phyloP scores from a whole-genome alignment of 2,797 vertebrate species.

The Leptoclinus maculatus region DNA sequence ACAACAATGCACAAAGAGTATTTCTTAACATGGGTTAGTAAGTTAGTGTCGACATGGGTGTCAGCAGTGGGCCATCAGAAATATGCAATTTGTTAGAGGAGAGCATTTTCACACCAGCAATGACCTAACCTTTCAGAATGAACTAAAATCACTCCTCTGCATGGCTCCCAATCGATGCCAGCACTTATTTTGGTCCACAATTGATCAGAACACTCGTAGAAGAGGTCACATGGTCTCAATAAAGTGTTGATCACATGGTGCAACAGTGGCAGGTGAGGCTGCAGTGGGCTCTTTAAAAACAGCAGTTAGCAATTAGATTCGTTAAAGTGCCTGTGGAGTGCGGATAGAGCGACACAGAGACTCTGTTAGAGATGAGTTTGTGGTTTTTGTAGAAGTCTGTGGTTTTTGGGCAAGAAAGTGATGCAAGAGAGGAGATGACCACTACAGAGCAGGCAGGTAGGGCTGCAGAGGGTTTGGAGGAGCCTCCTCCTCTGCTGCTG shows the following conservation, averaged over 20 bases:
- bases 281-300: slow-evolving; percentile 39
- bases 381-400: not conserved
- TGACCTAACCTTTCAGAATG: slow-evolving; percentile 32
- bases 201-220: slow-evolving; percentile 48
- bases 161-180: slow-evolving; percentile 48
- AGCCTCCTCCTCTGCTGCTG: slow-evolving; percentile 49
- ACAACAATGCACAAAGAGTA: not conserved
- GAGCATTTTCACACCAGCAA: slow-evolving; percentile 2
- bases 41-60: not conserved
- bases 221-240: slow-evolving; percentile 29
- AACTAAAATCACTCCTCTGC: slow-evolving; percentile 53
- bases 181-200: slow-evolving; percentile 59
- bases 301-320: slow-evolving; percentile 10
- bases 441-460: slow-evolving; percentile 25
- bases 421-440: slow-evolving; percentile 57
- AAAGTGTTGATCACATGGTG: slow-evolving; percentile 46
- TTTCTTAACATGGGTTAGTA: not conserved
- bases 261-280: slow-evolving; percentile 54
- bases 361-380: not conserved
- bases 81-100: not conserved
- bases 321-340: slow-evolving; percentile 6
- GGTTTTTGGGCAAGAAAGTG: not conserved
- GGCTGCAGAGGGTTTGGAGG: slow-evolving; percentile 41
- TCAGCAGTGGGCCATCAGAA: slow-evolving; percentile 2
- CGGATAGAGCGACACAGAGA: slow-evolving; percentile 1